Conservation (phyloP, 2,888 invertebrate genomes). For the Xylocampa areola region DNA sequence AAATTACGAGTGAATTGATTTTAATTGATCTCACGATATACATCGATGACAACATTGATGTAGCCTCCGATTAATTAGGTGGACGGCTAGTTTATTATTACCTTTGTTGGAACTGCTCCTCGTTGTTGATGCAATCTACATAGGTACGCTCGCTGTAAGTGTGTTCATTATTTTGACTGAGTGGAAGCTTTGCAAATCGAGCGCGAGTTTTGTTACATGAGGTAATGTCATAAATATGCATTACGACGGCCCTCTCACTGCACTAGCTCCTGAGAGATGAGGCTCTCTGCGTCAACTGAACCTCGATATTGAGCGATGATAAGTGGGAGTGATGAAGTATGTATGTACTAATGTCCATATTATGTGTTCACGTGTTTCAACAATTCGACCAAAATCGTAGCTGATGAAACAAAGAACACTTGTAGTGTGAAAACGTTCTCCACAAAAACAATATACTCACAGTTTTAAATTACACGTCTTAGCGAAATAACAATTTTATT, state of each 20-base stretch:
- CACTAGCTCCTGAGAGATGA: constrained; percentile 15
- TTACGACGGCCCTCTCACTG: constrained; percentile 29
- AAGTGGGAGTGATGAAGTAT: constrained; percentile 3
- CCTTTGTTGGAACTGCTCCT: constrained; percentile 40
- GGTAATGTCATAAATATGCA: constrained; percentile 57
- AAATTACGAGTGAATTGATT: too few relatives aligned
- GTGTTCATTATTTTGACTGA: constrained; percentile 49
- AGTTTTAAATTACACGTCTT: constrained; percentile 40
- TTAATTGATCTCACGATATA: constrained; percentile 1
- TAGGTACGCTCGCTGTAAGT: constrained; percentile 30
- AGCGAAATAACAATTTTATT: constrained; percentile 42
- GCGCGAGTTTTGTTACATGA: constrained; percentile 26
- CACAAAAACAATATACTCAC: constrained; percentile 35
- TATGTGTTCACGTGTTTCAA: neutral
- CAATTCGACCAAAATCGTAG: neutral
- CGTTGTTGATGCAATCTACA: constrained; percentile 36
- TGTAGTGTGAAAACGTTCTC: constrained; percentile 5
- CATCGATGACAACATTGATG: constrained; percentile 13
- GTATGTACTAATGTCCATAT: neutral
- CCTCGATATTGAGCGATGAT: constrained; percentile 36
- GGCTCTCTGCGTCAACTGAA: constrained; percentile 7
- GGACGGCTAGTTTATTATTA: constrained; percentile 38
- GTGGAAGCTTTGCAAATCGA: constrained; percentile 42
- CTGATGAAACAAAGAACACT: constrained; percentile 2
- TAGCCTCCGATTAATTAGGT: constrained; percentile 43